A percentile compares a stretch with the other conserved stretches of the same genome.
Evolutionary conservation across 2,797 vertebrate genomes (phyloP).

Genomic region (Smutsia temminckii): DNA sequence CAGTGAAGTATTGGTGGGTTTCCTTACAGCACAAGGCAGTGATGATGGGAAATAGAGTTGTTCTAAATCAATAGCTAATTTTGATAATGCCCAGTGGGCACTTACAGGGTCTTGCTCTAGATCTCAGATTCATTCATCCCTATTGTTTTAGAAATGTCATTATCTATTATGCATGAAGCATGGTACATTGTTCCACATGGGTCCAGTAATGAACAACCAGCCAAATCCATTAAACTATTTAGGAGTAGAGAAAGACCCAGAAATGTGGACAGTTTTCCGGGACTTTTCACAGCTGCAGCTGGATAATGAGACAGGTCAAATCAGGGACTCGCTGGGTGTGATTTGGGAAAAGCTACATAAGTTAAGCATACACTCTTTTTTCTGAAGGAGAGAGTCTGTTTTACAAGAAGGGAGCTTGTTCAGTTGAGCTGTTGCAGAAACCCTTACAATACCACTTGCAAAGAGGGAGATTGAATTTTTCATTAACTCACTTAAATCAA

Average conservation of each 20-base stretch:
- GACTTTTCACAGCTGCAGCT: background rate
- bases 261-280: background rate
- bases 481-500: slow-evolving; percentile 70
- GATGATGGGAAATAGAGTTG: slow-evolving; percentile 56
- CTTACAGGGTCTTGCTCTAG: slow-evolving; percentile 33
- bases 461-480: slow-evolving; percentile 59
- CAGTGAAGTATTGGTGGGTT: background rate
- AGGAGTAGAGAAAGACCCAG: background rate
- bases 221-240: background rate
- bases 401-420: slow-evolving; percentile 15
- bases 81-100: slow-evolving; percentile 50
- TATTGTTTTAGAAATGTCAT: slow-evolving; percentile 38
- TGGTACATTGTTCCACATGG: slow-evolving; percentile 44
- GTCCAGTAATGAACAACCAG: slow-evolving; percentile 49
- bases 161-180: slow-evolving; percentile 64
- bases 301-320: background rate
- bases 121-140: background rate
- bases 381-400: background rate
- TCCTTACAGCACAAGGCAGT: slow-evolving; percentile 36
- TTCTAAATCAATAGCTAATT: slow-evolving; percentile 65
- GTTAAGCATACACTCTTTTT: background rate
- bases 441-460: background rate
- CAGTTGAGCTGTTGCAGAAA: slow-evolving; percentile 50
- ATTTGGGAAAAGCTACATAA: background rate
- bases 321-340: background rate